These are phyloP conservation scores for Gobius niger DNA, from an alignment of 2,113 vertebrate species.

Conservation along the genomic window DNA sequence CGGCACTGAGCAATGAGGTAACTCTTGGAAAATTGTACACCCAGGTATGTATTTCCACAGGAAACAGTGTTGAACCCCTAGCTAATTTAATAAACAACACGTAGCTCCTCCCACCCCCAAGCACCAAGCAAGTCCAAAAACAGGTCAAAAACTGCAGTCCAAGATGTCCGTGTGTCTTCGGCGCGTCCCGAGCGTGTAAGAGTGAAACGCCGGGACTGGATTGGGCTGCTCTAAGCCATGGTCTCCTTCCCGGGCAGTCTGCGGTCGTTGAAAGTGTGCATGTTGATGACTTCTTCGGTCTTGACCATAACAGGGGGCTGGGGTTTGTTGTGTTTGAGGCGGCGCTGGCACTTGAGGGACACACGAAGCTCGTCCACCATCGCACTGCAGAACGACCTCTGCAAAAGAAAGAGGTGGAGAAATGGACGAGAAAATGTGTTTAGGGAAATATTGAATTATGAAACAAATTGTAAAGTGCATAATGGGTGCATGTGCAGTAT, in stretches of 20 bases:
- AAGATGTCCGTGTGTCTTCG: slow-evolving; percentile 40
- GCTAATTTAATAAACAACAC: slow-evolving; percentile 86
- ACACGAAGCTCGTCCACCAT: slow-evolving; percentile 96
- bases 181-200: slow-evolving; percentile 37
- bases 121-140: slow-evolving; percentile 64
- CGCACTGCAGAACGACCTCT: slow-evolving; percentile 98
- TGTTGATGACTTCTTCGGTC: slow-evolving; percentile 99
- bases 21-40: slow-evolving; percentile 86
- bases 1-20: slow-evolving; percentile 88
- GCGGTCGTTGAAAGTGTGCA: slow-evolving; percentile 99
- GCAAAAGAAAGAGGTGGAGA: slow-evolving; percentile 25
- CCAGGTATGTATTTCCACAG: slow-evolving; percentile 99
- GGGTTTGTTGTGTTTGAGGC: slow-evolving; percentile 98
- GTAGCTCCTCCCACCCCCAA: slow-evolving; percentile 82
- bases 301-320: slow-evolving; percentile 95
- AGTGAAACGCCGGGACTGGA: slow-evolving; percentile 40
- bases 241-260: slow-evolving; percentile 99
- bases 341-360: slow-evolving; percentile 96
- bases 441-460: not conserved
- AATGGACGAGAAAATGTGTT: slow-evolving; percentile 16
- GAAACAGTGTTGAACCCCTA: slow-evolving; percentile 89
- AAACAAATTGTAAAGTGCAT: not conserved
- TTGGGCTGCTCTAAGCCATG: slow-evolving; percentile 86
- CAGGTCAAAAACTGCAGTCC: slow-evolving; percentile 20
- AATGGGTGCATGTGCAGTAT: too few species aligned